phyloP scores from a whole-genome alignment of 2,113 vertebrate genomes.

The Pachyramphus minor region DNA sequence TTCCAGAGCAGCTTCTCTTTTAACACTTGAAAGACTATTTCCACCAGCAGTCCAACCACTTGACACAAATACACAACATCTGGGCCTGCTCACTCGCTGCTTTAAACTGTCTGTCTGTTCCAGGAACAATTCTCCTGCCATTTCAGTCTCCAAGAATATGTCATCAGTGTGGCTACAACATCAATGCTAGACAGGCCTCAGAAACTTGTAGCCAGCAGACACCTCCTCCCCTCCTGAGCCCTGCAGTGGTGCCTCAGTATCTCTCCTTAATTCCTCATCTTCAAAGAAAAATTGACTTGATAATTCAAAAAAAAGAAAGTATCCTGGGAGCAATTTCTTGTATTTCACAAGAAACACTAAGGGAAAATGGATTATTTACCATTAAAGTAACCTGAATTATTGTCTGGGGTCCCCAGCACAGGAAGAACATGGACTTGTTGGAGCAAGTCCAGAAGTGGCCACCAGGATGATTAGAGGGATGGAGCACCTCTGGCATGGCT shows the following conservation, averaged over 20 bases:
- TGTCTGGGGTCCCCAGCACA: background rate
- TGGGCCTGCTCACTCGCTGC: background rate
- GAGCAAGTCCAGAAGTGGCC: background rate
- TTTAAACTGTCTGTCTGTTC: background rate
- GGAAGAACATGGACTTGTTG: background rate
- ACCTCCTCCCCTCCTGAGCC: fast-evolving
- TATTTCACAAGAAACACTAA: background rate
- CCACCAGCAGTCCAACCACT: background rate
- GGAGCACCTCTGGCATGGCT: background rate
- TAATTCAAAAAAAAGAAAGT: background rate
- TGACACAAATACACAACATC: background rate
- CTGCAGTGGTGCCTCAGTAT: background rate
- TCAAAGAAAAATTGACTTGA: background rate
- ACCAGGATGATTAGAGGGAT: background rate
- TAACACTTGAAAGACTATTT: background rate
- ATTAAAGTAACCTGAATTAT: background rate
- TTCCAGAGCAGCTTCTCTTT: background rate
- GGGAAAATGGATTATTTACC: background rate
- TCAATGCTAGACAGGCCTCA: background rate
- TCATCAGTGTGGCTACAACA: background rate
- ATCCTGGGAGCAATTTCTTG: background rate
- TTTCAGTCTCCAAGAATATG: background rate
- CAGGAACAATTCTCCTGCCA: background rate
- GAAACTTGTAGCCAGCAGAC: background rate
- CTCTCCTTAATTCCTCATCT: background rate